These are phyloP conservation scores for Drosophila trichaetosa DNA, from an alignment of 2,888 invertebrate genomes.

Conservation along the genomic window DNA sequence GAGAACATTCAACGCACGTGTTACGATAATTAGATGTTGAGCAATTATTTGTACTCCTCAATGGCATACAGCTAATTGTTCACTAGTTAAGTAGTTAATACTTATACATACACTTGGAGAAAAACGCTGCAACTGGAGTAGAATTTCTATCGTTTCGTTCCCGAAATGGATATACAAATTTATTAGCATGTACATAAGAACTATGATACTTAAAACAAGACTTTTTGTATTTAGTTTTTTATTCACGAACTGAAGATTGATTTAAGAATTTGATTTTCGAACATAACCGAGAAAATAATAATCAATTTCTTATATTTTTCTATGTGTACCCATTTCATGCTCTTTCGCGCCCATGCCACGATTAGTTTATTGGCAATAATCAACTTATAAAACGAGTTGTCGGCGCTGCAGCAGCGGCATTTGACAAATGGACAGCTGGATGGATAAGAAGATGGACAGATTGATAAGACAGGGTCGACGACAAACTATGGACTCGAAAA, in stretches of 20 bases:
- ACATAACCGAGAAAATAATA: not conserved
- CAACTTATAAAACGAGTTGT: constrained; percentile 74
- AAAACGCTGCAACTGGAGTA: not conserved
- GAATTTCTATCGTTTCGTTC: not conserved
- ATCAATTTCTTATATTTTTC: not conserved
- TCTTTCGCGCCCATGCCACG: constrained; percentile 1
- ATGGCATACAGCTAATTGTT: constrained; percentile 53
- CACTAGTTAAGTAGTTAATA: constrained; percentile 37
- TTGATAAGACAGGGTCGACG: constrained; percentile 61
- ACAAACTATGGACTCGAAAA: constrained; percentile 61
- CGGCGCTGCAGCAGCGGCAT: constrained; percentile 43
- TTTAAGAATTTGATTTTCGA: not conserved
- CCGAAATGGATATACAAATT: not conserved
- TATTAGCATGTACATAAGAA: not conserved
- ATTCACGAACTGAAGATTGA: not conserved
- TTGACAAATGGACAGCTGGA: constrained; percentile 26
- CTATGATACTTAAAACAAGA: not conserved
- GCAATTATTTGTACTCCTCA: constrained; percentile 20
- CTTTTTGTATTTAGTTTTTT: not conserved
- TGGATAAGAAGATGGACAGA: not conserved
- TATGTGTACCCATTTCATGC: not conserved
- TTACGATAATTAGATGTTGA: constrained; percentile 29
- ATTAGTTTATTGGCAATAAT: constrained; percentile 46
- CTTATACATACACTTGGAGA: constrained; percentile 2
- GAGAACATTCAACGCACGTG: constrained; percentile 12